Base-by-base conservation (phyloP, 1,140 invertebrate genomes). In the Drosophila santomea region DNA sequence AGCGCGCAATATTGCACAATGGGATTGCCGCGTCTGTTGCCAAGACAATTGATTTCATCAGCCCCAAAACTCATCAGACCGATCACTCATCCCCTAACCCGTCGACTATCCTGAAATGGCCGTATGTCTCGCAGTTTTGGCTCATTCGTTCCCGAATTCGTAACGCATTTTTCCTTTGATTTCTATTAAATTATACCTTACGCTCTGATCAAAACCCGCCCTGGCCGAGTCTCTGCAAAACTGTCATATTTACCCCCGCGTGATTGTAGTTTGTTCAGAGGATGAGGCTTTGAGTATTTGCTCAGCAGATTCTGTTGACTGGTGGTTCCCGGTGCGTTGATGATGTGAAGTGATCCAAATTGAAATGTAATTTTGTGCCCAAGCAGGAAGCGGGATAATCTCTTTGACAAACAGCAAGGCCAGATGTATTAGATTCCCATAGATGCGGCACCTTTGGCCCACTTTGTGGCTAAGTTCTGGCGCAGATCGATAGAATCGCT, bases 21-120 rank as follows among this genome's bases (percentile, higher is more conserved):
- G 44, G 35, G 48, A 74, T 69, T 67, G 61, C 50, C 12, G 48
- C 25, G 74, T 83, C 74, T 71, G 74, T 85, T 85, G 78, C 39
- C 83, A 86, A 76, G 83, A 88, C 83, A 86, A 88, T 88, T 76
- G 78, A 88, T 88, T 75, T 78, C 47, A 20, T 50, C 61, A 64
- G 54, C 47, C 39, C 39, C 50, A 74, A 62, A 74, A 74, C 50
- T 61, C 69, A 51, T 62, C 14, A 25, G n/a, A 25, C 14, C 35
- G 25, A 36, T 74, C 23, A 38, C 25, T 45, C 44, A 32, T 35
- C 28, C 60, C 45, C 59, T 59, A 32, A 15, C 60, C 55, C 6
- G 32, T 60, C 20, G 50, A 39, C 32, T 47, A 3, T 47, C 11
- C 44, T 14, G 6, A 47, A 25, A 20, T 44, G 10, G 20, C 25